Evolutionary conservation across 2,113 vertebrate genomes (phyloP).

Genomic region (Coryphaenoides rupestris): DNA sequence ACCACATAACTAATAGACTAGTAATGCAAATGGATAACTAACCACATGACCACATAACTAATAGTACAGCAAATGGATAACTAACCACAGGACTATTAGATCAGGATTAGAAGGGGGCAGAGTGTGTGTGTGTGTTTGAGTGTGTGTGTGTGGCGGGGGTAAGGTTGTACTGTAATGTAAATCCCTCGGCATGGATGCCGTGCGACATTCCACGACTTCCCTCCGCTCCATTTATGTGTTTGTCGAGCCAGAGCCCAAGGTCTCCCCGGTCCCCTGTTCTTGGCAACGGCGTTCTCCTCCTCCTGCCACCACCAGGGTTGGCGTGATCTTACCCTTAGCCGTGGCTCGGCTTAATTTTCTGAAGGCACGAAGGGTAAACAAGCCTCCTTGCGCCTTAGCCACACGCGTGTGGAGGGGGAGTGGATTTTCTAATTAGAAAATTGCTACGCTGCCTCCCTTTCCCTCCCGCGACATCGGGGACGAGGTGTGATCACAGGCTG

Average conservation of each 20-base stretch:
- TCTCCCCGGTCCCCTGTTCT: constrained; percentile 24
- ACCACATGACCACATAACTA: constrained; percentile 14
- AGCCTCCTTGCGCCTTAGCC: constrained; percentile 26
- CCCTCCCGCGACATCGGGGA: constrained; percentile 44
- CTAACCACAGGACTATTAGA: constrained; percentile 40
- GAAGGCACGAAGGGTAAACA: too few relatives aligned
- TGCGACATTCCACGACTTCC: too few relatives aligned
- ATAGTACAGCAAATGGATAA: constrained; percentile 30
- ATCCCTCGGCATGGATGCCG: constrained; percentile 8
- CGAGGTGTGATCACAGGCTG: constrained; percentile 67
- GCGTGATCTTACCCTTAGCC: too few relatives aligned
- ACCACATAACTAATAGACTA: too few relatives aligned
- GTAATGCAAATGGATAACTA: constrained; percentile 22
- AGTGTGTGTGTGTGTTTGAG: constrained; percentile 16
- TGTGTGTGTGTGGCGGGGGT: too few relatives aligned
- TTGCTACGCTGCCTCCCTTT: constrained; percentile 12
- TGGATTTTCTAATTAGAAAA: constrained; percentile 60
- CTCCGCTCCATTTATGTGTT: too few relatives aligned
- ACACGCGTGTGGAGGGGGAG: constrained; percentile 19
- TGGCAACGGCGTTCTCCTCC: too few relatives aligned
- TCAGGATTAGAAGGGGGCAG: constrained; percentile 33
- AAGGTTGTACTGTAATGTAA: constrained; percentile 28
- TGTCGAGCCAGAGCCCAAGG: too few relatives aligned
- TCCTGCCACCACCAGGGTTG: not conserved
- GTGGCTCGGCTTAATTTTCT: too few relatives aligned